Evolutionary conservation across 2,888 invertebrate species (phyloP).

Genomic region (Galerucella calmariensis): DNA sequence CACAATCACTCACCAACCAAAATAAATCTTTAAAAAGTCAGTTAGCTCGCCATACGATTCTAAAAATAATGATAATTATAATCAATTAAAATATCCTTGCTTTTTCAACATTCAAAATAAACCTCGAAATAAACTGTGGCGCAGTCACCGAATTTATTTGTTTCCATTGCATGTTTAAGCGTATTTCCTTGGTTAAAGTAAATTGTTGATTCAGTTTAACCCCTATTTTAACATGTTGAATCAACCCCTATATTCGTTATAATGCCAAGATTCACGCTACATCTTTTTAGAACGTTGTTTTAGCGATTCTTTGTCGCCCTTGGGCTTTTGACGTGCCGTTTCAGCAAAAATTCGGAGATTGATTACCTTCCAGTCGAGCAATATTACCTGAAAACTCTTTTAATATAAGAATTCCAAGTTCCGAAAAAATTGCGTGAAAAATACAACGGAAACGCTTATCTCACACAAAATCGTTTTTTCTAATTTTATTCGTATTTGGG

Average conservation of each 20-base stretch:
- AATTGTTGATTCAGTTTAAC: neutral
- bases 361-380: slow-evolving; percentile 13
- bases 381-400: slow-evolving; percentile 16
- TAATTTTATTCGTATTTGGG: neutral
- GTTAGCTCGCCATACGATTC: no score
- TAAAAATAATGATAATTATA: no score
- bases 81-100: neutral
- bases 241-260: slow-evolving; percentile 7
- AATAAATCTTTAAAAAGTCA: no score
- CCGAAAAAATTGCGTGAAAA: slow-evolving; percentile 8
- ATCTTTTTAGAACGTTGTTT: slow-evolving; percentile 14
- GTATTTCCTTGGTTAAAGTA: neutral
- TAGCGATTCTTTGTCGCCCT: slow-evolving; percentile 15
- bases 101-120: neutral
- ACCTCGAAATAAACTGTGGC: neutral
- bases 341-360: slow-evolving; percentile 18
- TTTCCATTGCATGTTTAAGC: neutral
- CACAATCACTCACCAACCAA: no score
- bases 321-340: slow-evolving; percentile 7
- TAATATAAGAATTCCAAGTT: slow-evolving; percentile 4
- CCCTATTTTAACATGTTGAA: neutral
- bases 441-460: slow-evolving; percentile 2
- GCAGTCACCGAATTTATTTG: neutral
- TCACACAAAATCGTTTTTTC: slow-evolving; percentile 1
- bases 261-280: slow-evolving; percentile 29